Conservation (phyloP, 2,113 vertebrate genomes). For the Nothobranchius kuhntae region DNA sequence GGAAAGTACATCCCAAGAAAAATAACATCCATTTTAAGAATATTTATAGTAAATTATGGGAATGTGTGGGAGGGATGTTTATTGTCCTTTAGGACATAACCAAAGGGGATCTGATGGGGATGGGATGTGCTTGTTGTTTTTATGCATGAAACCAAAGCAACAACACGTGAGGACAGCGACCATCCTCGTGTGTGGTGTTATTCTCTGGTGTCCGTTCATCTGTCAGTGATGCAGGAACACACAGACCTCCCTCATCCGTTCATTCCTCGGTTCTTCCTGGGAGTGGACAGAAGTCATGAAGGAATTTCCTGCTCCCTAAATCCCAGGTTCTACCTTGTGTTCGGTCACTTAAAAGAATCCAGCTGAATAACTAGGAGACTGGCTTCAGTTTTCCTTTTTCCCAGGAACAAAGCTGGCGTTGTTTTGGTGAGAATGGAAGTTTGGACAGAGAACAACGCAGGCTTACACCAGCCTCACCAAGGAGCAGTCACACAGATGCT, state of each 20-base stretch:
- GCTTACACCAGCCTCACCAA: slow-evolving; percentile 6
- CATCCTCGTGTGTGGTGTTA: not conserved
- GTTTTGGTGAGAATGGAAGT: slow-evolving; percentile 11
- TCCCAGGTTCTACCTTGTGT: not conserved
- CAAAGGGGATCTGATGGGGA: too few relatives aligned
- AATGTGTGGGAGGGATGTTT: too few relatives aligned
- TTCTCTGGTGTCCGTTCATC: not conserved
- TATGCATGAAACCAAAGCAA: not conserved
- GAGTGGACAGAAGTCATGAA: not conserved
- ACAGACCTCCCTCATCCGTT: slow-evolving; percentile 9
- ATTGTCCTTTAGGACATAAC: too few relatives aligned
- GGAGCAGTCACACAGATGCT: slow-evolving; percentile 13
- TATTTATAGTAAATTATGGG: too few relatives aligned
- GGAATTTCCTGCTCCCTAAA: not conserved
- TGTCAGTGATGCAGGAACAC: slow-evolving; percentile 15
- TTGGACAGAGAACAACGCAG: slow-evolving; percentile 9
- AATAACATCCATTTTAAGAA: too few relatives aligned
- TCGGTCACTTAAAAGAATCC: not conserved
- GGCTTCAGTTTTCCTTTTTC: not conserved
- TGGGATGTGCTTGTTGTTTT: not conserved
- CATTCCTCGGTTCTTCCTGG: not conserved
- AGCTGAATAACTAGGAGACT: slow-evolving; percentile 3
- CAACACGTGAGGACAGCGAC: not conserved
- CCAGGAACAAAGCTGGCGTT: slow-evolving; percentile 20
- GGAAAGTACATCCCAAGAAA: too few relatives aligned